These are phyloP conservation scores for Laticauda laticaudata DNA, from an alignment of 2,113 vertebrate genomes.

Conservation along the genomic window DNA sequence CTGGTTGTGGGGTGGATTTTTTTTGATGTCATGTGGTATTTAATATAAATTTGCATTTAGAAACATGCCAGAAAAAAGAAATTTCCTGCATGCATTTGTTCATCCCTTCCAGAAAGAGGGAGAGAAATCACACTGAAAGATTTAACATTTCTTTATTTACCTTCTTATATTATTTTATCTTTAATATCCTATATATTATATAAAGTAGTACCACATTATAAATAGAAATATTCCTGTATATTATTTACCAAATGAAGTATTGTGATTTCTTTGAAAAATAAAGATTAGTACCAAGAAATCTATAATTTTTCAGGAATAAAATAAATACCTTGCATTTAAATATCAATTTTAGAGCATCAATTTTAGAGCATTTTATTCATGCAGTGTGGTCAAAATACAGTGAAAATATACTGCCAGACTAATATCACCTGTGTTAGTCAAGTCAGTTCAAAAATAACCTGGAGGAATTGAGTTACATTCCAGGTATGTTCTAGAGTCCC, in stretches of 20 bases:
- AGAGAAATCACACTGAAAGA: conserved; percentile 52
- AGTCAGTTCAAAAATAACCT: neutral
- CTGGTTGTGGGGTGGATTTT: conserved; percentile 40
- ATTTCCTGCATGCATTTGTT: conserved; percentile 19
- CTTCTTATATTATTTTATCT: conserved; percentile 43
- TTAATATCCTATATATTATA: conserved; percentile 41
- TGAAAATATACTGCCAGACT: neutral
- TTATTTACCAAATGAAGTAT: conserved; percentile 40
- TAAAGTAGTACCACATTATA: conserved; percentile 10
- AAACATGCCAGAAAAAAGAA: conserved; percentile 54
- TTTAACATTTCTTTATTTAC: conserved; percentile 46
- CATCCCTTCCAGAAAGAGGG: conserved; percentile 53
- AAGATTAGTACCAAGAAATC: conserved; percentile 7
- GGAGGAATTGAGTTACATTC: neutral
- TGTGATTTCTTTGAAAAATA: conserved; percentile 33
- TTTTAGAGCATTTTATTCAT: neutral
- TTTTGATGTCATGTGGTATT: conserved; percentile 51
- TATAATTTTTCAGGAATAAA: neutral
- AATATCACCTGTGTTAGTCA: neutral
- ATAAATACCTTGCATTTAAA: neutral
- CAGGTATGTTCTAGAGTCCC: neutral
- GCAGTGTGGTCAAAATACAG: neutral
- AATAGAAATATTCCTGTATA: conserved; percentile 32
- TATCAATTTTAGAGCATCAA: accelerated
- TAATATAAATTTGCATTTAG: conserved; percentile 57